Evolutionary conservation across 2,113 vertebrate species (phyloP), one percentile per base, ranked within the genome.

Genomic region (Microcebus murinus): DNA sequence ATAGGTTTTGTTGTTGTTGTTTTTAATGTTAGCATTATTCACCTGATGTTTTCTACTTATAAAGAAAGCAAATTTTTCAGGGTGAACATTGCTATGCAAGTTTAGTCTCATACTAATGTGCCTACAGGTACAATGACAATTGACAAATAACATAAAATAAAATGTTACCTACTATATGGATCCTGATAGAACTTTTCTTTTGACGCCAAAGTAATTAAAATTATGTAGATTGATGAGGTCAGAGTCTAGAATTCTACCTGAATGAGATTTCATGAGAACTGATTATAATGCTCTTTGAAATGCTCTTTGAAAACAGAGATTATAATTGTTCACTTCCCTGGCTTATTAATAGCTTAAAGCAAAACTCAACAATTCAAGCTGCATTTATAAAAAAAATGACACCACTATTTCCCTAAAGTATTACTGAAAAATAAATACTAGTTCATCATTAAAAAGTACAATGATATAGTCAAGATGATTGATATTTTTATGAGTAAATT

Each of bases 171-270:
- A 48, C 48, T 45, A 8, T 29, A 20, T 52, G 39, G 34, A 94
- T 36, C n/a, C 36, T 87, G 3, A 3, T 73, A 80, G 80, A 93
- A 73, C 8, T 87, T 91, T 84, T 50, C 48, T 74, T 91, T 89
- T 82, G 23, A 87, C 87, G 45, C 50, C 31, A 61, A 79, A 93
- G 34, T 89, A 96, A 97, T 97, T 98, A 91, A 93, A 95, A 96
- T 82, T 73, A 85, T 90, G 18, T 59, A 80, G 8, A 74, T 65
- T 48, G n/a, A 86, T 42, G 88, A 86, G 48, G 84, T 79, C 89
- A 96, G 55, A 86, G 73, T 59, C n/a, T 6, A 80, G 31, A 87
- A 91, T 91, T 86, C 34, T 52, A 93, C 29, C 63, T 74, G 42
- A 57, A 83, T 91, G 11, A 63, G 9, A 91, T 86, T 95, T 96